These are phyloP conservation scores for Encarsia formosa DNA, from an alignment of 2,888 invertebrate genomes.

Conservation along the genomic window DNA sequence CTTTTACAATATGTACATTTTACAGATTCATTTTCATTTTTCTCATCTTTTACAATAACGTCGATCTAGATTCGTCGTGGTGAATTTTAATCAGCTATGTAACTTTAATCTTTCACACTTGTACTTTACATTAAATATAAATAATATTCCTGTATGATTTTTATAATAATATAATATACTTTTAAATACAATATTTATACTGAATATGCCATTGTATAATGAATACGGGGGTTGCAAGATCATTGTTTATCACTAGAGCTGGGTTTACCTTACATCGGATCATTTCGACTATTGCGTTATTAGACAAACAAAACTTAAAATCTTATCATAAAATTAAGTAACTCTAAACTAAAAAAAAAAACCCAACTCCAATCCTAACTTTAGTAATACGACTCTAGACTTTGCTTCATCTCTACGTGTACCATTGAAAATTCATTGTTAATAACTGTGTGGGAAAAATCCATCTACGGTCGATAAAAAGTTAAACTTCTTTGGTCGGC, in stretches of 20 bases:
- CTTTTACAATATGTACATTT: conserved; percentile 47
- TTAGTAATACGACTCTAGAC: no score
- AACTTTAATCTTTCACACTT: conserved; percentile 29
- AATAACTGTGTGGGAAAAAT: no score
- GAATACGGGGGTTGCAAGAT: conserved; percentile 1
- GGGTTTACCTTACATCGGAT: conserved; percentile 1
- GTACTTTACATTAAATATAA: conserved; percentile 40
- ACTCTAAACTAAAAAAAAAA: no score
- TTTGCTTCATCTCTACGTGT: no score
- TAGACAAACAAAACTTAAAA: no score
- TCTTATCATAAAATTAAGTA: no score
- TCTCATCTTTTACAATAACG: conserved; percentile 28
- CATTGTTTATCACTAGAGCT: conserved; percentile 9
- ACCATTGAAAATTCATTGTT: no score
- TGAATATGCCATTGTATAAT: conserved; percentile 26
- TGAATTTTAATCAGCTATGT: conserved; percentile 30
- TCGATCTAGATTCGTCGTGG: conserved; percentile 31
- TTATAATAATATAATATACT: conserved; percentile 7
- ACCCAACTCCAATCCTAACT: no score
- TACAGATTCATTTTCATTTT: no score
- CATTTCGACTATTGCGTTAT: no score
- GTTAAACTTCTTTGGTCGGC: conserved; percentile 47
- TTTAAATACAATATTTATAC: conserved; percentile 32
- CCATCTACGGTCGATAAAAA: conserved; percentile 16
- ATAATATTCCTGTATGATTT: conserved; percentile 34